A percentile compares a stretch with the other conserved stretches of the same genome.
phyloP scores from a whole-genome alignment of 2,113 vertebrate genomes.

The Cyanistes caeruleus region DNA sequence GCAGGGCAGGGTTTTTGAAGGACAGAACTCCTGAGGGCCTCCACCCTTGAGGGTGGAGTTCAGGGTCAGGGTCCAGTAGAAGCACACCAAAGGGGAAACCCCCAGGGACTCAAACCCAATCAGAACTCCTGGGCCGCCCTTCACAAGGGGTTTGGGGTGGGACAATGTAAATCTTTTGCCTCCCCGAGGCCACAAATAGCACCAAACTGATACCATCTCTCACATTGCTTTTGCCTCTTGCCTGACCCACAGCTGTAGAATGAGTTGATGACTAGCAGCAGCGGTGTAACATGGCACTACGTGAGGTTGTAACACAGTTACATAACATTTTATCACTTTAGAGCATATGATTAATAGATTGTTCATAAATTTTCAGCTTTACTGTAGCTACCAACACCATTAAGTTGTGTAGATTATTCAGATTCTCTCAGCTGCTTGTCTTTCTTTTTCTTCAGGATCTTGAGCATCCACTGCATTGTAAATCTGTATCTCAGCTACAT shows the following conservation, averaged over 20 bases:
- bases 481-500: background rate
- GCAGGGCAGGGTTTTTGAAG: too few relatives aligned
- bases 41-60: too few relatives aligned
- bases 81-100: too few relatives aligned
- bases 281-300: background rate
- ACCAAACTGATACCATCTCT: background rate
- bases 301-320: background rate
- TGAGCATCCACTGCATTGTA: background rate
- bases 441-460: slow-evolving; percentile 22
- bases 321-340: background rate
- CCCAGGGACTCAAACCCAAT: too few relatives aligned
- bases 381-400: background rate
- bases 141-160: too few relatives aligned
- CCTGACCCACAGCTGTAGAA: background rate
- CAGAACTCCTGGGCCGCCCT: too few relatives aligned
- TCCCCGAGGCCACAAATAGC: too few relatives aligned
- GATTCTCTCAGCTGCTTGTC: background rate
- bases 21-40: too few relatives aligned
- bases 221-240: background rate
- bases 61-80: too few relatives aligned
- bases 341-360: background rate
- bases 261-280: background rate
- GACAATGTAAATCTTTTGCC: too few relatives aligned
- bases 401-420: background rate
- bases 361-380: background rate